Conservation (phyloP, 2,888 invertebrate genomes). For the Cephus pygmeus region DNA sequence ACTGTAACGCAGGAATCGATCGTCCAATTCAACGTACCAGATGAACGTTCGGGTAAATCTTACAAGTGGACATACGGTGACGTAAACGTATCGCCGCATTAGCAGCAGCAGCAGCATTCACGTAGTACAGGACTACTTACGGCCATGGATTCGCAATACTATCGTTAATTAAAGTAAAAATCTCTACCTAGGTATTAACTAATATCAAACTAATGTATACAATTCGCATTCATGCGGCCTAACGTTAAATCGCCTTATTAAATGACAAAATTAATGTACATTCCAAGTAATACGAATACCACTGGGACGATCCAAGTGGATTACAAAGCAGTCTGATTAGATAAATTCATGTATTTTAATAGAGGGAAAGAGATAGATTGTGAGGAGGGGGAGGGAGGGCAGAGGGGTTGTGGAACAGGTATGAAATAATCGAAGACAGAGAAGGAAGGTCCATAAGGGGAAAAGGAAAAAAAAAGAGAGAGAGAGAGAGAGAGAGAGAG, state of each 20-base stretch:
- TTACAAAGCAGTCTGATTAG: not conserved
- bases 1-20: not conserved
- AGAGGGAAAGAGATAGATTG: not conserved
- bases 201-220: slow-evolving; percentile 39
- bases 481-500: too few species aligned
- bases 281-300: not conserved
- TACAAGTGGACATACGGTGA: not conserved
- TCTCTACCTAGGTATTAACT: slow-evolving; percentile 44
- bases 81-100: slow-evolving; percentile 29
- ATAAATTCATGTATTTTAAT: not conserved
- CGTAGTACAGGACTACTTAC: slow-evolving; percentile 33
- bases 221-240: slow-evolving; percentile 37
- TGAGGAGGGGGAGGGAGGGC: too few species aligned
- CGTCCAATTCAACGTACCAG: not conserved
- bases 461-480: too few species aligned
- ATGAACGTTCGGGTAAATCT: not conserved
- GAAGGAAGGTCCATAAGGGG: not conserved
- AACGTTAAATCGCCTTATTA: slow-evolving; percentile 18
- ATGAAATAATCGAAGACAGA: not conserved
- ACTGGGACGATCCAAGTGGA: not conserved
- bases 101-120: slow-evolving; percentile 27
- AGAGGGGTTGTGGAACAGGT: too few species aligned
- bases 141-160: slow-evolving; percentile 9
- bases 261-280: slow-evolving; percentile 37
- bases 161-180: slow-evolving; percentile 40